Base-by-base conservation (phyloP, 1,140 invertebrate species). In the Eriosoma lanigerum region DNA sequence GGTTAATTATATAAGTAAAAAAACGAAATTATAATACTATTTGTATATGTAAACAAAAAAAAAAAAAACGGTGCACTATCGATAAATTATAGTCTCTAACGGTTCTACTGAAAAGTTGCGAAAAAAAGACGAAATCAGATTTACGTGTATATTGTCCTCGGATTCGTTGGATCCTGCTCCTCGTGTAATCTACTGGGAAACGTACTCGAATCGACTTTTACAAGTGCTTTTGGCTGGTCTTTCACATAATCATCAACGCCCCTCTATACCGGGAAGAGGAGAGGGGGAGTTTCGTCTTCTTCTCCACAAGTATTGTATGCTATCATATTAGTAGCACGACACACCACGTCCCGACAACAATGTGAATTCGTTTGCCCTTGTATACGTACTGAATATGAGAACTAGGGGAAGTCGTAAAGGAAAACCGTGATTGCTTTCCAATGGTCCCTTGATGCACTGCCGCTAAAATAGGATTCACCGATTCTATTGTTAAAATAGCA, bases 401-500 rank as follows among this genome's bases (percentile, higher is more conserved):
- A 32, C 24, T n/a, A n/a, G 73, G 54, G 54, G 48, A 73, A 76
- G 32, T 76, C 54, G 73, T 76, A 76, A 62, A 62, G 56, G 56
- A 60, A 78, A 62, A 48, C 38, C 32, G 56, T 60, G 56, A 62
- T 78, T 78, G 75, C 56, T 78, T 78, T 78, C 32, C 44, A 26
- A 78, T 48, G 75, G 32, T 48, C 75, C 56, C 75, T 46, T 10
- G 21, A 44, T 62, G 38, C 56, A 29, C 38, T 26, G 44, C 21
- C 44, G 21, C 75, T 38, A 32, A 62, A 78, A 78, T 62, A 62
- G 56, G 56, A 58, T 76, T 76, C 52, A 15, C 73, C 29, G 24
- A 56, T n/a, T 38, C 73, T 58, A 76, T 76, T 76, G 73, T 76
- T 54, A 54, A 52, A 54, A 32, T 3, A 54, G 50, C 48, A 17